Evolutionary conservation across 2,888 invertebrate species (phyloP), one percentile per base, ranked within the genome.

Genomic region (Chamaedrilus cognettii): DNA sequence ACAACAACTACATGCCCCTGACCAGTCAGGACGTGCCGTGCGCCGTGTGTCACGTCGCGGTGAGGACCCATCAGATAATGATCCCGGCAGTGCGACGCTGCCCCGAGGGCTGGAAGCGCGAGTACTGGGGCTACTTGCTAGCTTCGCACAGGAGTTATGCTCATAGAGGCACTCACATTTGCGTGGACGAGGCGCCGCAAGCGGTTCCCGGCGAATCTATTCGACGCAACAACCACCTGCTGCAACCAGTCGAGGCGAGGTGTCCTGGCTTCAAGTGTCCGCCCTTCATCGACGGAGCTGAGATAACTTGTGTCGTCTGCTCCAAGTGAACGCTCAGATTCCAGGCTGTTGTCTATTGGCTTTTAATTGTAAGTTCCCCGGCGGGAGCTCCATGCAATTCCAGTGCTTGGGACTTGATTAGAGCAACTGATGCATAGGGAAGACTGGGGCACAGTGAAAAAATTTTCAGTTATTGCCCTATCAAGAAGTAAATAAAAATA

Each of bases 41-140:
- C 51, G 70, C 72, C 3, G 72, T 74, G 26, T 68, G 73, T 33
- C 51, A 66, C 23, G 32, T 34, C 51, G 23, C 26, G 42, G n/a
- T 51, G 19, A 19, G 69, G 19, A 49, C 57, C 15, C 66, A 34
- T 19, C 30, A 35, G 35, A 34, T 74, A 15, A 73, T 75, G 73
- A 52, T 74, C 42, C 72, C 75, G 15, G 74, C 62, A 1, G 56
- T 56, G 31, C 64, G 62, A 1, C 31, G 3, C 30, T 76, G 76
- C 59, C 66, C 66, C n/a, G 32, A 50, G 1, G 75, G 72, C 3
- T 76, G 75, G 75, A 67, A 58, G 5, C 19, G 64, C 31, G 74
- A 74, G 64, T 76, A 76, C 64, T 28, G 50, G 1, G 75, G 76
- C 32, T 72, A 72, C 62, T 60, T 76, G 33, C 70, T 73, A 70